Evolutionary conservation across 1,140 invertebrate species (phyloP), one percentile per base, ranked within the genome.

Genomic region (Cyclina sinensis): DNA sequence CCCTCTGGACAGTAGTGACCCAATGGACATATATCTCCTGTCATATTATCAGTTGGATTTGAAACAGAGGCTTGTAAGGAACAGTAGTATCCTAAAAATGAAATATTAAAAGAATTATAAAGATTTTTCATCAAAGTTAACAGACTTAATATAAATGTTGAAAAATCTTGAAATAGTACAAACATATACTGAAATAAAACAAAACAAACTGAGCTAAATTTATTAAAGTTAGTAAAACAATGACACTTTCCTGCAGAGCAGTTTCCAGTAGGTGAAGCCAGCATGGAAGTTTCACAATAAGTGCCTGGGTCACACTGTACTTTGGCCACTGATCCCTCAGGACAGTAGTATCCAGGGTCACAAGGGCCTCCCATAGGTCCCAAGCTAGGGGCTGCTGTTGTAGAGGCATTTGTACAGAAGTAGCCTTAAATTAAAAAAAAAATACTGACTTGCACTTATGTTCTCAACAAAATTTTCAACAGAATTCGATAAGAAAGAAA

Each of bases 181-280:
- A n/a, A n/a, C n/a, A n/a, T n/a, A n/a, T n/a, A n/a, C n/a, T n/a
- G n/a, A n/a, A n/a, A n/a, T n/a, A n/a, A n/a, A n/a, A n/a, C n/a
- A n/a, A n/a, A n/a, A n/a, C n/a, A n/a, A n/a, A n/a, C n/a, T n/a
- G n/a, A n/a, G n/a, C n/a, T n/a, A n/a, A n/a, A n/a, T n/a, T n/a
- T n/a, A n/a, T n/a, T n/a, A n/a, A n/a, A n/a, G n/a, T n/a, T n/a
- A n/a, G n/a, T n/a, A n/a, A n/a, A n/a, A n/a, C n/a, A n/a, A n/a
- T n/a, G n/a, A n/a, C n/a, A n/a, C n/a, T n/a, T n/a, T n/a, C 94
- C 94, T 82, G 92, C 89, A 57, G 91, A 59, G 51, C 94, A 95
- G 57, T 91, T 91, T 39, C 91, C 92, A 27, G 92, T 93, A 16
- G 94, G 92, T 46, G 65, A 24, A 30, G 78, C 74, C 0, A 95